Evolutionary conservation across 2,113 vertebrate species (phyloP).

Genomic region (Struthidea cinerea): DNA sequence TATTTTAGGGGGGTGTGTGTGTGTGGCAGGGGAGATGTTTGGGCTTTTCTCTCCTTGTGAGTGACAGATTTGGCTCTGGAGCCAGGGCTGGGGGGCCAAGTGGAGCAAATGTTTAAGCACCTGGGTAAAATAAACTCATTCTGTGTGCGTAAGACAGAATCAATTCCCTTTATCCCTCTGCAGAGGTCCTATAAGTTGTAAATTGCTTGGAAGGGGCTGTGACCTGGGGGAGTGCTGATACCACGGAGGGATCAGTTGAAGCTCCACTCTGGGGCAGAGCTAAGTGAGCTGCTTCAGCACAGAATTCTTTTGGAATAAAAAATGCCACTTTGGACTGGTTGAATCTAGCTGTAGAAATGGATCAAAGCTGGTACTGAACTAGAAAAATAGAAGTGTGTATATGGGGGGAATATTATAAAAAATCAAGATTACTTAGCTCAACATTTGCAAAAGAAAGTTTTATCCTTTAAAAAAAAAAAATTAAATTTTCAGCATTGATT

Average conservation of each 20-base stretch:
- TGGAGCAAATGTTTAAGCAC: not conserved
- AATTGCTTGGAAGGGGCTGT: not conserved
- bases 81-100: not conserved
- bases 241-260: not conserved
- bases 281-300: not conserved
- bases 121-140: not conserved
- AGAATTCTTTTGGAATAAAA: not conserved
- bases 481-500: not conserved
- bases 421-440: not conserved
- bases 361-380: not conserved
- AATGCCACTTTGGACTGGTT: not conserved
- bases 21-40: not conserved
- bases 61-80: not conserved
- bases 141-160: not conserved
- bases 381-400: not conserved
- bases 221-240: not conserved
- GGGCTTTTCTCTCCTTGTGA: not conserved
- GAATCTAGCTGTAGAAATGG: not conserved
- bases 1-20: not conserved
- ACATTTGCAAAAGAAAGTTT: not conserved
- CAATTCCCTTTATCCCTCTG: not conserved
- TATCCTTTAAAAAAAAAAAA: not conserved
- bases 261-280: not conserved
- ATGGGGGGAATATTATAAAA: not conserved
- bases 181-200: not conserved